Evolutionary conservation across 2,888 invertebrate species (phyloP).

Genomic region (Euzetes globulus): DNA sequence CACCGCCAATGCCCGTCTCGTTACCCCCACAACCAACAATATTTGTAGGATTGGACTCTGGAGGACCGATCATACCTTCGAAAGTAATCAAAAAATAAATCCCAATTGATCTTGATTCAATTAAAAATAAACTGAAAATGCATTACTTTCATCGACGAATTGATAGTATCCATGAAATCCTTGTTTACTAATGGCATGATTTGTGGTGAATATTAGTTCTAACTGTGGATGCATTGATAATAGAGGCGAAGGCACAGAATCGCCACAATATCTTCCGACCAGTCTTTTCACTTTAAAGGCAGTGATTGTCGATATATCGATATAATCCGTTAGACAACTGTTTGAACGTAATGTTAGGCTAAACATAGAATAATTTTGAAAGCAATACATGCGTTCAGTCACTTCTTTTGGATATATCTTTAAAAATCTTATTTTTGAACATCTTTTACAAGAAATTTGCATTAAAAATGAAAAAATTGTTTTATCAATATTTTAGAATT

Average conservation of each 20-base stretch:
- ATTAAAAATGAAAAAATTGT: no score
- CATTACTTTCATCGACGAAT: conserved; percentile 46
- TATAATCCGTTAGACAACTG: conserved; percentile 46
- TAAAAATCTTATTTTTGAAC: background rate
- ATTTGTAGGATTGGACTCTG: conserved; percentile 40
- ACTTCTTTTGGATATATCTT: background rate
- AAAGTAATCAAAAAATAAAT: conserved; percentile 32
- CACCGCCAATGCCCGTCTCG: conserved; percentile 46
- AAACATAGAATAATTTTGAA: background rate
- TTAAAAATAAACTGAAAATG: background rate
- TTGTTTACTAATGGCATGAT: conserved; percentile 44
- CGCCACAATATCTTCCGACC: conserved; percentile 46
- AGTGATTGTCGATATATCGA: conserved; percentile 46
- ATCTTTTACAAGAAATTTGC: background rate
- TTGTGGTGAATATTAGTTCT: conserved; percentile 46
- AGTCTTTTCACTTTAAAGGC: conserved; percentile 42
- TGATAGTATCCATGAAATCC: conserved; percentile 46
- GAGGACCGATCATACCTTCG: conserved; percentile 43
- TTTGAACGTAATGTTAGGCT: background rate
- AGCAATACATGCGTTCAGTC: background rate
- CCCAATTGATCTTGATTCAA: background rate
- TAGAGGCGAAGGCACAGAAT: conserved; percentile 43
- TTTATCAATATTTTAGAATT: no score
- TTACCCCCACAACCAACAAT: conserved; percentile 44
- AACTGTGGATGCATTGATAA: conserved; percentile 45